phyloP scores from a whole-genome alignment of 2,113 vertebrate genomes.

The Nothoprocta pentlandii region DNA sequence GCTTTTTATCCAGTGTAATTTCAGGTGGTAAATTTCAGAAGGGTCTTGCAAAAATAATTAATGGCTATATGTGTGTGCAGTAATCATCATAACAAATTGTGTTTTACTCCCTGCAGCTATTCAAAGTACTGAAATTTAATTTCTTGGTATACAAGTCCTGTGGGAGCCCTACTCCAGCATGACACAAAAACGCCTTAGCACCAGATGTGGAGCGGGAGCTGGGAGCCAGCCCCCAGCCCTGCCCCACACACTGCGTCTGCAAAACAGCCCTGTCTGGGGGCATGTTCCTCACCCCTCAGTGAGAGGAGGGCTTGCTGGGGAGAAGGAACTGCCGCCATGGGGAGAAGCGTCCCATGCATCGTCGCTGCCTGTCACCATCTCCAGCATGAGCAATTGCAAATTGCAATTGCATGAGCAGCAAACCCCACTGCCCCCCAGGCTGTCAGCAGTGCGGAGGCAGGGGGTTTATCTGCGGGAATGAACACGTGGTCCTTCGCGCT shows the following conservation, averaged over 20 bases:
- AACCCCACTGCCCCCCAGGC: not conserved
- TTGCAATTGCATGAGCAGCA: not conserved
- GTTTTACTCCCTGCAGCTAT: conserved; percentile 3
- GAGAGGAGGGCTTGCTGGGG: not conserved
- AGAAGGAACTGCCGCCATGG: not conserved
- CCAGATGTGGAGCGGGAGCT: not conserved
- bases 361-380: not conserved
- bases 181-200: not conserved
- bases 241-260: not conserved
- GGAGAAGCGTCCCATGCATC: not conserved
- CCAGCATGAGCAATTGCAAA: fast-evolving
- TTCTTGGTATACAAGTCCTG: not conserved
- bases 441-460: fast-evolving
- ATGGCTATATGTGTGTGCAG: not conserved
- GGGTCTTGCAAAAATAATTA: not conserved
- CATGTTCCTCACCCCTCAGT: not conserved
- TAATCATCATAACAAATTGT: not conserved
- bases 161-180: not conserved
- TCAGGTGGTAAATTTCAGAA: not conserved
- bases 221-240: not conserved
- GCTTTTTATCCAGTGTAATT: not conserved
- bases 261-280: not conserved
- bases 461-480: not conserved
- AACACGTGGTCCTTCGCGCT: too few relatives aligned
- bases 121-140: not conserved